These are phyloP conservation scores for Timandra comae DNA, from an alignment of 2,888 invertebrate species.

Conservation along the genomic window DNA sequence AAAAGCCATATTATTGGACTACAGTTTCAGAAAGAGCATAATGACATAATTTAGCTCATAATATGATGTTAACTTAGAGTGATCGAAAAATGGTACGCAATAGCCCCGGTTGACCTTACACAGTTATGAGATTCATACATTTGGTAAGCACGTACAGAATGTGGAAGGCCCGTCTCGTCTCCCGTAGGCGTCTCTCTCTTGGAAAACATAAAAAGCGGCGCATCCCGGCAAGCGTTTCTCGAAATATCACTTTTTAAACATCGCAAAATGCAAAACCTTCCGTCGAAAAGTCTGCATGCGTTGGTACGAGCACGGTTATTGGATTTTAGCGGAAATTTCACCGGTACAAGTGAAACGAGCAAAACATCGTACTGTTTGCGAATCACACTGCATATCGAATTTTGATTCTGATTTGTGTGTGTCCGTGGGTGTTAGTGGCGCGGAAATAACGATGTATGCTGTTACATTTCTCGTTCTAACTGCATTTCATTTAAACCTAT, in stretches of 20 bases:
- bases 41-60: no score
- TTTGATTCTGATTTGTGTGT: conserved; percentile 63
- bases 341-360: conserved; percentile 44
- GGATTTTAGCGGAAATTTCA: conserved; percentile 69
- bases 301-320: conserved; percentile 47
- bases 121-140: no score
- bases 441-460: conserved; percentile 12
- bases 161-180: no score
- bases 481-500: no score
- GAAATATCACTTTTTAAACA: conserved; percentile 21
- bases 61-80: no score
- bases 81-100: no score
- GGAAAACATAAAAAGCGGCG: conserved; percentile 8
- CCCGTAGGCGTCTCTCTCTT: no score
- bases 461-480: conserved; percentile 4
- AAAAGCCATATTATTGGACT: no score
- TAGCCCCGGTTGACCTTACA: no score
- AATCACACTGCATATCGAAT: conserved; percentile 61
- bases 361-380: conserved; percentile 47
- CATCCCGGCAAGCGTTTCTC: conserved; percentile 15
- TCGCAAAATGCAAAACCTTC: conserved; percentile 21
- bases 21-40: no score
- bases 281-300: conserved; percentile 28
- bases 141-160: no score
- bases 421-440: conserved; percentile 13